Percentiles rank a stretch among this genome's conserved stretches.
Evolutionary conservation across 2,797 vertebrate genomes (phyloP).

Genomic region (Gymnothorax reevesii): DNA sequence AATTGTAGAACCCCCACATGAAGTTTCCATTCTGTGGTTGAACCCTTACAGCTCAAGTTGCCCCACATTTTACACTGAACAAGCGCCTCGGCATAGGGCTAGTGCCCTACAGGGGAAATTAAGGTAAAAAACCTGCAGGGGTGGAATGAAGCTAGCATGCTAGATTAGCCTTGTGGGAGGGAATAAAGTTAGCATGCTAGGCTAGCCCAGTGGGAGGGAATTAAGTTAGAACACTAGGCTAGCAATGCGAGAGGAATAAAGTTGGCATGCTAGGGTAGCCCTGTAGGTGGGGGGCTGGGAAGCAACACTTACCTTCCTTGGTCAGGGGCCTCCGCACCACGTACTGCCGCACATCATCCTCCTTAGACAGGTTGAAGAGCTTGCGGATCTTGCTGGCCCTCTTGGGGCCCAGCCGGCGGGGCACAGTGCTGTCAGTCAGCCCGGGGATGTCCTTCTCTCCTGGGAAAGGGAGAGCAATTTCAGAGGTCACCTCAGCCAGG

Average conservation of each 20-base stretch:
- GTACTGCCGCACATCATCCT: slow-evolving; percentile 96
- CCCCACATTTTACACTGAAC: too few relatives aligned
- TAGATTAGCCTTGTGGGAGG: not conserved
- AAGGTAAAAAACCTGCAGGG: too few relatives aligned
- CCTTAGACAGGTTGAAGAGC: slow-evolving; percentile 96
- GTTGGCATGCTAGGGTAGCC: not conserved
- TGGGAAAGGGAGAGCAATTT: slow-evolving; percentile 44
- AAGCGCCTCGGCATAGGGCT: too few relatives aligned
- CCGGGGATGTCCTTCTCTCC: slow-evolving; percentile 98
- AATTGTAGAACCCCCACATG: too few relatives aligned
- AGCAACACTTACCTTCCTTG: slow-evolving; percentile 83
- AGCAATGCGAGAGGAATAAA: too few relatives aligned
- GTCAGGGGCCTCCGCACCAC: slow-evolving; percentile 93
- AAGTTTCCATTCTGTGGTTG: too few relatives aligned
- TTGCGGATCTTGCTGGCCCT: slow-evolving; percentile 97
- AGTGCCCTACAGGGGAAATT: too few relatives aligned
- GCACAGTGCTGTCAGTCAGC: slow-evolving; percentile 94
- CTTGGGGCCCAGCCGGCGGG: slow-evolving; percentile 94
- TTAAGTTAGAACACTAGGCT: too few relatives aligned
- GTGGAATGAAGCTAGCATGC: too few relatives aligned
- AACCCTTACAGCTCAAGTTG: too few relatives aligned
- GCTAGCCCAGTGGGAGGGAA: too few relatives aligned
- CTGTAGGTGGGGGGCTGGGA: not conserved
- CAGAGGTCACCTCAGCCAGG: not conserved
- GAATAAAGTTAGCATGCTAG: too few relatives aligned